Conservation (phyloP, 2,113 vertebrate genomes). For the Rallus limicola region DNA sequence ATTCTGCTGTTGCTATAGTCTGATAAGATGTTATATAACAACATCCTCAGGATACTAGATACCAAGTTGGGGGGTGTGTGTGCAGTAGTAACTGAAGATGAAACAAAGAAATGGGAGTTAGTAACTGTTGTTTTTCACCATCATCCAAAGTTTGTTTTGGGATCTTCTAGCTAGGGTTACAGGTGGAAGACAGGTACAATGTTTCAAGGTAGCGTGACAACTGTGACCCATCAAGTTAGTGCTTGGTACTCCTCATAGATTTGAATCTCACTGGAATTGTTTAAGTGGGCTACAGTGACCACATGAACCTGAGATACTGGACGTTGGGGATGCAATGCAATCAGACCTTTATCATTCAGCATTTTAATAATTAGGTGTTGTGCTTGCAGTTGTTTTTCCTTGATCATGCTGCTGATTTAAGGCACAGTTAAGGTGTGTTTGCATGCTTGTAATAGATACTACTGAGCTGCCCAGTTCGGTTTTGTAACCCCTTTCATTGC, state of each 20-base stretch:
- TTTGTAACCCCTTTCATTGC: neutral
- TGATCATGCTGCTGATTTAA: neutral
- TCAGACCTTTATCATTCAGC: neutral
- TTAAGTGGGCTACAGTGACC: neutral
- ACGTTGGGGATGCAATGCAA: rapidly evolving
- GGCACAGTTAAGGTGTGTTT: neutral
- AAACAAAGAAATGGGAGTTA: neutral
- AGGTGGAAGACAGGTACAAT: neutral
- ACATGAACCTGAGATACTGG: neutral
- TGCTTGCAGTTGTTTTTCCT: neutral
- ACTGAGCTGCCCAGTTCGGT: neutral
- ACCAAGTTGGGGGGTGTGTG: too few species aligned
- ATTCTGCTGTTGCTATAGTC: neutral
- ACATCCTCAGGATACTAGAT: neutral
- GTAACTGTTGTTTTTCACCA: neutral
- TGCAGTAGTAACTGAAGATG: neutral
- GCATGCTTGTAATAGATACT: neutral
- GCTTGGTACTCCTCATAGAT: neutral
- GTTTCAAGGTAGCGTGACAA: neutral
- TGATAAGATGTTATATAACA: too few species aligned
- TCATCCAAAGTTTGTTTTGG: neutral
- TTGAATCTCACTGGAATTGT: neutral
- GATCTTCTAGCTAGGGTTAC: neutral
- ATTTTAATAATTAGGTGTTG: neutral
- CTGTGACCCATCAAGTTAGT: neutral